phyloP scores from a whole-genome alignment of 2,797 vertebrate genomes.

The Numenius phaeopus region DNA sequence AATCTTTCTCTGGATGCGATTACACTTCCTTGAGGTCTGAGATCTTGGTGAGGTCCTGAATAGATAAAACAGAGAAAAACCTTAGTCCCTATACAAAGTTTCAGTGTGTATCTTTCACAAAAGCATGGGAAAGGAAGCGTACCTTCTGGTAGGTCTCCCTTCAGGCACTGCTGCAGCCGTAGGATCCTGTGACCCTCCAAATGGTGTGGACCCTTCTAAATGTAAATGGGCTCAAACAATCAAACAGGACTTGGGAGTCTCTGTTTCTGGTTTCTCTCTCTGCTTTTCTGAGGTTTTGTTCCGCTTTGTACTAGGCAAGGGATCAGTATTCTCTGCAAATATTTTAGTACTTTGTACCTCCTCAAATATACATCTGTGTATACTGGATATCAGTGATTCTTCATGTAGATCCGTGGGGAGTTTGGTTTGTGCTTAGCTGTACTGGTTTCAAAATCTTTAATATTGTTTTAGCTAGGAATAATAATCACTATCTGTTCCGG shows the following conservation, averaged over 20 bases:
- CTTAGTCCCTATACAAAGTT: not conserved
- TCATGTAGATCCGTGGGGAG: not conserved
- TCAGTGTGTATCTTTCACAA: not conserved
- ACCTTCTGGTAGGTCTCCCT: not conserved
- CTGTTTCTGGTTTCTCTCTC: not conserved
- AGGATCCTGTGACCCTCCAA: not conserved
- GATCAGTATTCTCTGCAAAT: not conserved
- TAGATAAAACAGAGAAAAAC: not conserved
- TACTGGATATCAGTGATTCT: not conserved
- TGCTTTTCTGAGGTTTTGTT: not conserved
- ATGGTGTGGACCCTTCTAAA: not conserved
- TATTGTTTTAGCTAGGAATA: not conserved
- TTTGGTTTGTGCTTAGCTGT: not conserved
- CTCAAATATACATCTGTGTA: not conserved
- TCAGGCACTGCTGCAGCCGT: not conserved
- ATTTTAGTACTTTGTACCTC: not conserved
- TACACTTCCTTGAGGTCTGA: not conserved
- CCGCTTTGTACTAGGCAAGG: not conserved
- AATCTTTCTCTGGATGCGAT: not conserved
- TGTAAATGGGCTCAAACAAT: not conserved
- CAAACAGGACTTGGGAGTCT: not conserved
- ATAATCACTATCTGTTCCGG: not conserved
- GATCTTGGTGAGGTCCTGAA: not conserved
- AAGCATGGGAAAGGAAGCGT: rapidly evolving
- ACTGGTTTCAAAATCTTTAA: not conserved